These are phyloP conservation scores for Poeciliopsis infans DNA, from an alignment of 2,797 vertebrate species.

Conservation along the genomic window DNA sequence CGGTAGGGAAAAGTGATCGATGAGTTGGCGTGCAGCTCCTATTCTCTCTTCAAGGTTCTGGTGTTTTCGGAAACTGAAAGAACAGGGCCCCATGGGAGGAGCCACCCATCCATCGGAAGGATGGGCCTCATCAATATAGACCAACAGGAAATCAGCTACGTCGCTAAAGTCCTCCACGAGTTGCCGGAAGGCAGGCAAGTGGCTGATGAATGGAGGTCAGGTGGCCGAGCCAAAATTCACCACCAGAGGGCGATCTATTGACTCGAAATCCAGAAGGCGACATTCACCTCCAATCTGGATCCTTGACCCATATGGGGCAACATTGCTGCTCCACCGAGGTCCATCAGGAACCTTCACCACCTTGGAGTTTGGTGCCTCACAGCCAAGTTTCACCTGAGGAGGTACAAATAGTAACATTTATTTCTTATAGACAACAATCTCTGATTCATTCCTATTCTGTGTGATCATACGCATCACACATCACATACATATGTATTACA, in stretches of 20 bases:
- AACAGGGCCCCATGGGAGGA: slow-evolving; percentile 84
- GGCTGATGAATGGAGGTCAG: slow-evolving; percentile 97
- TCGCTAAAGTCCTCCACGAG: slow-evolving; percentile 95
- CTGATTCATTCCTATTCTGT: not conserved
- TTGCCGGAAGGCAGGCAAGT: slow-evolving; percentile 92
- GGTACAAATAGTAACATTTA: slow-evolving; percentile 14
- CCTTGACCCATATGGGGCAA: slow-evolving; percentile 18
- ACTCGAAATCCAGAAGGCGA: slow-evolving; percentile 92
- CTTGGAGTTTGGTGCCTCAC: slow-evolving; percentile 93
- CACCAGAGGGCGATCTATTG: slow-evolving; percentile 90
- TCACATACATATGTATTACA: not conserved
- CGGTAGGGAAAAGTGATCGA: slow-evolving; percentile 89
- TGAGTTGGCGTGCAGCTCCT: slow-evolving; percentile 88
- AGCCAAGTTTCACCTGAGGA: slow-evolving; percentile 91
- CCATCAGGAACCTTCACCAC: slow-evolving; percentile 86
- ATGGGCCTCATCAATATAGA: slow-evolving; percentile 98
- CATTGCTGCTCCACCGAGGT: slow-evolving; percentile 20
- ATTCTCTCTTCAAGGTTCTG: slow-evolving; percentile 91
- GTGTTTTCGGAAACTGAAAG: slow-evolving; percentile 91
- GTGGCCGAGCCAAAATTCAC: slow-evolving; percentile 98
- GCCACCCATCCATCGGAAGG: slow-evolving; percentile 96
- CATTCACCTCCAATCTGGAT: slow-evolving; percentile 75
- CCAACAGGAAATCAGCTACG: slow-evolving; percentile 95
- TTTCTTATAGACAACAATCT: not conserved
- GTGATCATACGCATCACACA: not conserved